Evolutionary conservation across 2,113 vertebrate genomes (phyloP).

Genomic region (Epinephelus fuscoguttatus): DNA sequence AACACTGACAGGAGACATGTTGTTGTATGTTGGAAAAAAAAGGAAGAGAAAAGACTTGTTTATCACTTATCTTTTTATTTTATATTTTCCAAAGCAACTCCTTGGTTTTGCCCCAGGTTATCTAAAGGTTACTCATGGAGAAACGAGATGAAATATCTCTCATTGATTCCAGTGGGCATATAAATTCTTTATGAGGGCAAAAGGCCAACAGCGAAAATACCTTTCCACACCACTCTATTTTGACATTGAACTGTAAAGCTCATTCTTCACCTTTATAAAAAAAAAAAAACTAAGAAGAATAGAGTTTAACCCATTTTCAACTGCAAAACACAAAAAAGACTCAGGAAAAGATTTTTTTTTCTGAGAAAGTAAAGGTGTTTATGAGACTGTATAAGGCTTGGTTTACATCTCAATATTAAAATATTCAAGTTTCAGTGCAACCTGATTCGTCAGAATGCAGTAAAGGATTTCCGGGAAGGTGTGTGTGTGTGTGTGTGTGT

Average conservation of each 20-base stretch:
- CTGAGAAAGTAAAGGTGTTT: not conserved
- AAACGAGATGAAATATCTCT: constrained; percentile 58
- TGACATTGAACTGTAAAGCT: constrained; percentile 48
- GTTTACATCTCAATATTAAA: constrained; percentile 20
- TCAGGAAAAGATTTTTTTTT: not conserved
- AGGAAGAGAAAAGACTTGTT: constrained; percentile 5
- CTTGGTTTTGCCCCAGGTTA: constrained; percentile 33
- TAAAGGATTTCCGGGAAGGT: not conserved
- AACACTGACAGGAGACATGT: constrained; percentile 7
- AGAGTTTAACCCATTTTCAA: constrained; percentile 11
- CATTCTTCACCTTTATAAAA: constrained; percentile 17
- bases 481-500: not conserved
- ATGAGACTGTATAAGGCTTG: constrained; percentile 6
- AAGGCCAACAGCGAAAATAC: constrained; percentile 62
- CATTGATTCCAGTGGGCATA: constrained; percentile 48
- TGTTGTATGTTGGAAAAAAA: constrained; percentile 38
- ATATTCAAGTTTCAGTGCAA: constrained; percentile 18
- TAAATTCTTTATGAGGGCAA: constrained; percentile 77
- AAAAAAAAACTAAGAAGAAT: constrained; percentile 13
- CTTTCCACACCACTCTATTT: constrained; percentile 23
- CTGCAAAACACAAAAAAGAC: not conserved
- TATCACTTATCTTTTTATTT: constrained; percentile 42
- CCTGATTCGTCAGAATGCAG: constrained; percentile 13
- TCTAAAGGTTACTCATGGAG: constrained; percentile 37
- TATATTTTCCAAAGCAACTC: constrained; percentile 31